phyloP scores from a whole-genome alignment of 2,797 vertebrate genomes.

The Hoplostethus mediterraneus region DNA sequence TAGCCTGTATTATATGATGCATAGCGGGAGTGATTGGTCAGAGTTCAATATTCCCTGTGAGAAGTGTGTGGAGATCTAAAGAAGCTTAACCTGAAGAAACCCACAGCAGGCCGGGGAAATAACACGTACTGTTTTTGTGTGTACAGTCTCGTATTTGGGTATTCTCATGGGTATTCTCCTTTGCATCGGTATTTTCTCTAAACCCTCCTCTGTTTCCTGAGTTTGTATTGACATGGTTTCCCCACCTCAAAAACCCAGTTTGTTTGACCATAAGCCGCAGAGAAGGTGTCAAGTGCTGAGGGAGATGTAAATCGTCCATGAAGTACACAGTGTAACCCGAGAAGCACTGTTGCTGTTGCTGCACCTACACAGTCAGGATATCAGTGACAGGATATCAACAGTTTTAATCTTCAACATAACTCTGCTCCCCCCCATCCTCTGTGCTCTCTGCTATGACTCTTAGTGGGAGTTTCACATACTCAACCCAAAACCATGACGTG shows the following conservation, averaged over 20 bases:
- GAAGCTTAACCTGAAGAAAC: conserved; percentile 39
- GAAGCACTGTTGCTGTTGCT: not conserved
- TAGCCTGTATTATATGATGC: conserved; percentile 45
- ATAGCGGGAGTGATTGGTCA: conserved; percentile 55
- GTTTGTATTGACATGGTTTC: conserved; percentile 26
- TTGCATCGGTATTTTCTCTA: conserved; percentile 47
- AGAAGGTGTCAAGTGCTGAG: not conserved
- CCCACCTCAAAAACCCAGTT: conserved; percentile 18
- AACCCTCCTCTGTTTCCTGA: conserved; percentile 13
- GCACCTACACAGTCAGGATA: not conserved
- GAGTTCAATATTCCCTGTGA: conserved; percentile 52
- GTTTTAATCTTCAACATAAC: conserved; percentile 30
- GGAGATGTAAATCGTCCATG: conserved; percentile 17
- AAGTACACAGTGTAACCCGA: conserved; percentile 52
- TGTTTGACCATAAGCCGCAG: conserved; percentile 37
- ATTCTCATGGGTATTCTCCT: conserved; percentile 8
- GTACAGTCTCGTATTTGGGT: conserved; percentile 30
- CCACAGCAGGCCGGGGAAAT: not conserved
- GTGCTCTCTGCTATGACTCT: not conserved
- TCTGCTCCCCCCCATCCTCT: conserved; percentile 14
- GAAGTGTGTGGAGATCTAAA: conserved; percentile 26
- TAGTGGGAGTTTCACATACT: conserved; percentile 44
- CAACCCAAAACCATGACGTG: conserved; percentile 36
- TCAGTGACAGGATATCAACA: not conserved
- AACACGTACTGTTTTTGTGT: conserved; percentile 25